These are phyloP conservation scores for Panagrolaimus sp. DNA, from an alignment of 1,140 invertebrate genomes.

Conservation along the genomic window DNA sequence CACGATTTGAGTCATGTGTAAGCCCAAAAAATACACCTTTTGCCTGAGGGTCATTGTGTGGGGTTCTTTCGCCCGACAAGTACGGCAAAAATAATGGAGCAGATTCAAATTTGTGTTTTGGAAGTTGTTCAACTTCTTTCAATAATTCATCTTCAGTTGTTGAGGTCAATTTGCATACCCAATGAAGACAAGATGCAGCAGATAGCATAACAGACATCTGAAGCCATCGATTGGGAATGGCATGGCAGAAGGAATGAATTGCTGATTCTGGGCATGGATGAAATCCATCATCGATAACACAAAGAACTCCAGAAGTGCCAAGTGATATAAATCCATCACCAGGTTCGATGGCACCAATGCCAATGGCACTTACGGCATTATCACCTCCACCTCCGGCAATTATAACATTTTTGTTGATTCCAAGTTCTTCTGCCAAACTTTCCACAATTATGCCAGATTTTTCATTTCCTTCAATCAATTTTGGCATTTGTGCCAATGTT, in stretches of 20 bases:
- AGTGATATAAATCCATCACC: constrained; percentile 29
- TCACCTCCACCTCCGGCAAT: constrained; percentile 29
- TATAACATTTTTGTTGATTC: constrained; percentile 1
- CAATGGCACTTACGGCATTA: constrained; percentile 29
- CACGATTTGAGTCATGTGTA: constrained; percentile 21
- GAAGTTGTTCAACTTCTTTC: constrained; percentile 18
- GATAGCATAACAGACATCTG: constrained; percentile 30
- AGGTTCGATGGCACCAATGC: constrained; percentile 22
- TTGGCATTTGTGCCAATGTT: constrained; percentile 20
- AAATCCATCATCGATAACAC: constrained; percentile 23
- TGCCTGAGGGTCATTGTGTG: constrained; percentile 29
- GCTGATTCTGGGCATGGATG: constrained; percentile 12
- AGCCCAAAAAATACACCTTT: constrained; percentile 24
- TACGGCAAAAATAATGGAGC: constrained; percentile 28
- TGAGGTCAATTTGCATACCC: constrained; percentile 11
- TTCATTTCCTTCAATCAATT: constrained; percentile 21
- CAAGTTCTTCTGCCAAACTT: constrained; percentile 25
- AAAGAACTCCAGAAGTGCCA: constrained; percentile 31
- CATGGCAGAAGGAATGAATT: constrained; percentile 30
- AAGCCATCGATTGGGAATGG: constrained; percentile 26
- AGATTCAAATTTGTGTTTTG: constrained; percentile 8
- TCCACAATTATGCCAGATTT: constrained; percentile 1
- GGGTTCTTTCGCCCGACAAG: constrained; percentile 32
- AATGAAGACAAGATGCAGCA: constrained; percentile 29
- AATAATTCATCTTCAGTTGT: not conserved